Evolutionary conservation across 2,797 vertebrate genomes (phyloP), one percentile per base, ranked within the genome.

Genomic region (Choloepus didactylus): DNA sequence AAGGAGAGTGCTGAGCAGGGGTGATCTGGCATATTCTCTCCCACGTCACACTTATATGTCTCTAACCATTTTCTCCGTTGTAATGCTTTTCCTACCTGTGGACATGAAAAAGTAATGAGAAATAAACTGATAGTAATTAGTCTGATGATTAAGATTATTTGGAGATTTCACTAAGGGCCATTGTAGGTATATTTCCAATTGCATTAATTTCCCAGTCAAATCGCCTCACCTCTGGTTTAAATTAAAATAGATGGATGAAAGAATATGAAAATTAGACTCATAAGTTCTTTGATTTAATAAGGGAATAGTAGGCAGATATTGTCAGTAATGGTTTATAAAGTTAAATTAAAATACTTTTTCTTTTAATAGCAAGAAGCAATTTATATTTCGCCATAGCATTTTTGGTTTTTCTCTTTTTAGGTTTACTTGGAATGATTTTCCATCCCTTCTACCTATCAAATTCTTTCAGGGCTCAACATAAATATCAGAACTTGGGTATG

Each of bases 201-300:
- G 6, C 83, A 31, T 75, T 54, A 81, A 83, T 75, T 96, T 95
- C 59, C 3, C 59, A 69, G 29, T 91, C 66, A 35, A 2, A 90
- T 88, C 29, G 27, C 44, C 16, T 79, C n/a, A 60, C 27, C 31
- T 91, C 44, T 64, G 41, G 35, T 46, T 94, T 77, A 84, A 86
- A 89, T 89, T 73, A 87, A 96, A 95, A 93, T 64, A 90, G 86
- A 56, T 60, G 3, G 59, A 93, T 21, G 62, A 96, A 84, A 54
- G 19, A 75, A 96, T 88, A 81, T 56, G 62, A 67, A 89, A 92
- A 92, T 80, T 88, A 10, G 19, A 87, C 44, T 67, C 27, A 82
- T 14, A 81, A 4, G 1, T 86, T 95, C 35, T 88, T 93, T 89
- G 80, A 88, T 91, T 92, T 94, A 91, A 66, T 80, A 82, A 94